A percentile compares a stretch with the other conserved stretches of the same genome.
Conservation (phyloP, 37 sponge, comb jelly and placozoan genomes). For the Eunapius fragilis region DNA sequence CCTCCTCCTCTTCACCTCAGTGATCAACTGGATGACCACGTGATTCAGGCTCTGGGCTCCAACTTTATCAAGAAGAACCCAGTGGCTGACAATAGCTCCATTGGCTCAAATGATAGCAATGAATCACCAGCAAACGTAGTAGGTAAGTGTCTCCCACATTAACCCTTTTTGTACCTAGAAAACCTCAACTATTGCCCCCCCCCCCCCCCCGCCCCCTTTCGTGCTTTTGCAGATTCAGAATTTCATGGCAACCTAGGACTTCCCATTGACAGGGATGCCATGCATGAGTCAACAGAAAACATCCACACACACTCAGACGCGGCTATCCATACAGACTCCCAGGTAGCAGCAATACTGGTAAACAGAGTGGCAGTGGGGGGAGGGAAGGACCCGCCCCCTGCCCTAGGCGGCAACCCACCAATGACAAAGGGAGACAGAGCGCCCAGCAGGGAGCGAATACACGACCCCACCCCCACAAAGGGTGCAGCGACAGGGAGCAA, state of each 20-base stretch:
- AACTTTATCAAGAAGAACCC: not conserved
- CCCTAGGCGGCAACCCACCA: not conserved
- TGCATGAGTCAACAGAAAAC: not conserved
- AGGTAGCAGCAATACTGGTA: not conserved
- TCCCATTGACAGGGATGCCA: not conserved
- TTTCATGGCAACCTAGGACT: not conserved
- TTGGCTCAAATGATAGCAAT: conserved; percentile 68
- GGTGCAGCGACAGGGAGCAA: not conserved
- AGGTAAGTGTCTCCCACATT: not conserved
- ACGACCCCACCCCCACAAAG: not conserved
- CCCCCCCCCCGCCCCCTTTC: too few species aligned
- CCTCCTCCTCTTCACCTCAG: not conserved
- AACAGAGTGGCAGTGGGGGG: not conserved
- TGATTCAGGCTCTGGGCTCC: not conserved
- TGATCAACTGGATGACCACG: not conserved
- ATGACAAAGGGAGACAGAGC: not conserved
- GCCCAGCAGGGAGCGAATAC: not conserved
- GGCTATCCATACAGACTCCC: not conserved
- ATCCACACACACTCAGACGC: not conserved
- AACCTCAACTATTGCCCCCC: too few species aligned
- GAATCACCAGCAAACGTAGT: conserved; percentile 10
- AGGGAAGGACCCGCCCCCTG: not conserved
- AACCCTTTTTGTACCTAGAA: too few species aligned
- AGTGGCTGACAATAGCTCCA: conserved; percentile 67
- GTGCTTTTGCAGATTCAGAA: not conserved